Percentiles rank a stretch among this genome's conserved stretches.
phyloP scores from a whole-genome alignment of 2,797 vertebrate species.

The Gorsachius magnificus region DNA sequence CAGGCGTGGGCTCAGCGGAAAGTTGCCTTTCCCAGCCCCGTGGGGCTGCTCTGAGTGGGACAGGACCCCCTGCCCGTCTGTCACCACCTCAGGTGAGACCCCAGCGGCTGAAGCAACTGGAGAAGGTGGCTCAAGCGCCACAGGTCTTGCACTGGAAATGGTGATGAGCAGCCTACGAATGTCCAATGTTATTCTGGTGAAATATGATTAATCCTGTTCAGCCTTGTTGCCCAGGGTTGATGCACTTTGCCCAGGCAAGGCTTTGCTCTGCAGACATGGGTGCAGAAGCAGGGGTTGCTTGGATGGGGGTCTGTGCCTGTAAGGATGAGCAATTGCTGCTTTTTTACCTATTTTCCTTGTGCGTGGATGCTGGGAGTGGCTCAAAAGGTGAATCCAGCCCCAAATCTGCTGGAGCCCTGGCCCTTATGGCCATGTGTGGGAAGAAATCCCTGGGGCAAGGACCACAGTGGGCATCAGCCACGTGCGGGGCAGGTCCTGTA shows the following conservation, averaged over 20 bases:
- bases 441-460: neutral
- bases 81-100: neutral
- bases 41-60: neutral
- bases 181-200: no score
- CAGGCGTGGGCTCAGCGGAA: neutral
- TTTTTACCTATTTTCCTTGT: neutral
- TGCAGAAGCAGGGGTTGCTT: neutral
- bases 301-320: accelerated
- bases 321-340: neutral
- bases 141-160: neutral
- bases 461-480: neutral
- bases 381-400: neutral
- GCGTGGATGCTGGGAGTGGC: accelerated
- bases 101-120: accelerated
- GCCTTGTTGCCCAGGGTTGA: accelerated
- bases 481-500: neutral
- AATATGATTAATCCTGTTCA: accelerated
- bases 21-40: neutral
- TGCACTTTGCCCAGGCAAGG: neutral
- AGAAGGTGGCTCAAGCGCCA: accelerated
- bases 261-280: neutral
- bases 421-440: accelerated
- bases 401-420: neutral
- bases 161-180: neutral
- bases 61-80: neutral